phyloP scores from a whole-genome alignment of 2,888 invertebrate species.

The Idaea straminata region DNA sequence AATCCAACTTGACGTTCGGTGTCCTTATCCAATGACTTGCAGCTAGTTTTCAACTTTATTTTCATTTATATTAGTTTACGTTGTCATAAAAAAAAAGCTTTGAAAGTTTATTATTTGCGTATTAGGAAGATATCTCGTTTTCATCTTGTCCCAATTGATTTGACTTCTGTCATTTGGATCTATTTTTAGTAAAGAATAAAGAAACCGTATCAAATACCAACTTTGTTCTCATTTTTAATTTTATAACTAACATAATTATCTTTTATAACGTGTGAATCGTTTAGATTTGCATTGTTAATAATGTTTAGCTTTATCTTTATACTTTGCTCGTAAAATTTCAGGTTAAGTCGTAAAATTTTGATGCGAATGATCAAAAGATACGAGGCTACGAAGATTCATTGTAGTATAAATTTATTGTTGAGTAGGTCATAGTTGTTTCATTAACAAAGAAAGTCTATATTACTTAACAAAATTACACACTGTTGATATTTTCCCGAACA shows the following conservation, averaged over 20 bases:
- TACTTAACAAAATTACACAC: not conserved
- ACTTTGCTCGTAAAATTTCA: slow-evolving; percentile 32
- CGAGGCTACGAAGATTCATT: not conserved
- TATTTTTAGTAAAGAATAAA: not conserved
- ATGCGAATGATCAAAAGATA: slow-evolving; percentile 21
- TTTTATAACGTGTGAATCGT: slow-evolving; percentile 36
- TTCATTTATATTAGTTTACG: no score
- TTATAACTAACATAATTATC: slow-evolving; percentile 18
- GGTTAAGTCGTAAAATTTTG: slow-evolving; percentile 21
- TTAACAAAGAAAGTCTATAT: slow-evolving; percentile 12
- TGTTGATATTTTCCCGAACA: no score
- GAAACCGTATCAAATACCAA: not conserved
- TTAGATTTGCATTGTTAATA: slow-evolving; percentile 34
- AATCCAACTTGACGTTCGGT: not conserved
- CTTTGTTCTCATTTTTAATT: not conserved
- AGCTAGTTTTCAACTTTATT: not conserved
- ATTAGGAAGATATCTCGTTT: no score
- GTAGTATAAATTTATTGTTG: not conserved
- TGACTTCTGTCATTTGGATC: not conserved
- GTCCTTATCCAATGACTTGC: not conserved
- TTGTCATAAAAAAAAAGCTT: no score
- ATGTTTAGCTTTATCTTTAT: slow-evolving; percentile 31
- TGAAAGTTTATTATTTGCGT: no score
- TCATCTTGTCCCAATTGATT: no score
- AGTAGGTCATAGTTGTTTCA: not conserved